Conservation (phyloP, 2,113 vertebrate species). For the Forbesichthys papilliferus region DNA sequence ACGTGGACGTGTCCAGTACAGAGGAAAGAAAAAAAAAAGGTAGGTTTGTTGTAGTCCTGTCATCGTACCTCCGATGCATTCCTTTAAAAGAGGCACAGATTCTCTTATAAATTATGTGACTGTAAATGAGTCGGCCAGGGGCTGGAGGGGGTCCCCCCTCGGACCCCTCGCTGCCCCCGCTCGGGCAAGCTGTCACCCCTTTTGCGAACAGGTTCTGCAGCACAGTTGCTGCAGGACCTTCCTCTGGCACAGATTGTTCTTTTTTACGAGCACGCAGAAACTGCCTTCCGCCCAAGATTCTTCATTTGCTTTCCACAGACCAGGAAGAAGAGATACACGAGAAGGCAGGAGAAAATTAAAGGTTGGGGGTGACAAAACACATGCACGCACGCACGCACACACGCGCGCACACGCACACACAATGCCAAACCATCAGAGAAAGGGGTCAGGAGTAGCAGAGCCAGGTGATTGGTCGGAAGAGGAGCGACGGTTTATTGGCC, state of each 20-base stretch:
- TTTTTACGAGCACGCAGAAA: slow-evolving; percentile 99
- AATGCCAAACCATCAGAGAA: slow-evolving; percentile 76
- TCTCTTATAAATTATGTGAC: slow-evolving; percentile 84
- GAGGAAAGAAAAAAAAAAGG: slow-evolving; percentile 82
- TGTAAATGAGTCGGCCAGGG: slow-evolving; percentile 68
- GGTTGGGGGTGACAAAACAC: slow-evolving; percentile 69
- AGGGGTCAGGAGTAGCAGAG: slow-evolving; percentile 81
- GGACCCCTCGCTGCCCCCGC: slow-evolving; percentile 54
- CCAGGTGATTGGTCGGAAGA: slow-evolving; percentile 80
- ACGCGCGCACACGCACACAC: not conserved
- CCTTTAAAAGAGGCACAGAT: slow-evolving; percentile 83
- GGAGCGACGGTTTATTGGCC: slow-evolving; percentile 66
- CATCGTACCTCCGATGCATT: slow-evolving; percentile 93
- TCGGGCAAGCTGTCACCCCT: slow-evolving; percentile 86
- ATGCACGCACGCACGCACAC: not conserved
- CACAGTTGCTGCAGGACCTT: slow-evolving; percentile 99
- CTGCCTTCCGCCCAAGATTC: slow-evolving; percentile 98
- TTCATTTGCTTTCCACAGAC: slow-evolving; percentile 97
- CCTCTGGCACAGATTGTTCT: slow-evolving; percentile 99
- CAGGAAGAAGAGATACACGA: slow-evolving; percentile 78
- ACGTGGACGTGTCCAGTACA: slow-evolving; percentile 84
- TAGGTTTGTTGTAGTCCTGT: slow-evolving; percentile 98
- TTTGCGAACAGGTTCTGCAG: slow-evolving; percentile 99
- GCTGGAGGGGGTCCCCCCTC: slow-evolving; percentile 40
- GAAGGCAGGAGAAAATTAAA: slow-evolving; percentile 75